Evolutionary conservation across 2,888 invertebrate genomes (phyloP).

Genomic region (Biston stratarius): DNA sequence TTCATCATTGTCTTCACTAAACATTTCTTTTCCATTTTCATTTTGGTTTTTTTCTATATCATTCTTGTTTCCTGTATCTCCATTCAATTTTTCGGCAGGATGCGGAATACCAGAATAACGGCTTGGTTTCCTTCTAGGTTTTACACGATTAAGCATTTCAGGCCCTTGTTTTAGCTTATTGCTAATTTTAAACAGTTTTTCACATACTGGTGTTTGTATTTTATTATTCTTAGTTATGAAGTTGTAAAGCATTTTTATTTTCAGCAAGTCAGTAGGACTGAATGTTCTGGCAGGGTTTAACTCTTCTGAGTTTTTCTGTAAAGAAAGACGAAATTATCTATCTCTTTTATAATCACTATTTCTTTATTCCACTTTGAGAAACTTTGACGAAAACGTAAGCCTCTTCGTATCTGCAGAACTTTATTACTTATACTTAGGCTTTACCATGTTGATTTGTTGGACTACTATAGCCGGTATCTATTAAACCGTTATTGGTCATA

Average conservation of each 20-base stretch:
- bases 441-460: too few relatives aligned
- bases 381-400: too few relatives aligned
- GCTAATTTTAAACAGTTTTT: slow-evolving; percentile 60
- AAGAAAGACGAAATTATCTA: not conserved
- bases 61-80: not conserved
- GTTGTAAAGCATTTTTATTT: slow-evolving; percentile 70
- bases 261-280: slow-evolving; percentile 58
- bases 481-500: too few relatives aligned
- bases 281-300: slow-evolving; percentile 45
- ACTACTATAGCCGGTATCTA: too few relatives aligned
- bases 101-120: slow-evolving; percentile 51
- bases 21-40: too few relatives aligned
- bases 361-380: too few relatives aligned
- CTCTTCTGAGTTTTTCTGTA: not conserved
- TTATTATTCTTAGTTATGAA: slow-evolving; percentile 54
- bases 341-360: not conserved
- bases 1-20: not conserved
- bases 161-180: slow-evolving; percentile 42
- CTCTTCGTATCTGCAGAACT: too few relatives aligned
- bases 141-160: not conserved
- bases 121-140: slow-evolving; percentile 55
- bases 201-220: slow-evolving; percentile 54
- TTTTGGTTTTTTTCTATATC: too few relatives aligned
- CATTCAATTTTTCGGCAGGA: not conserved
- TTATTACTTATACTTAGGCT: too few relatives aligned